These are phyloP conservation scores for Caenorhabditis sulstoni DNA, from an alignment of 2,888 invertebrate genomes.

Conservation along the genomic window DNA sequence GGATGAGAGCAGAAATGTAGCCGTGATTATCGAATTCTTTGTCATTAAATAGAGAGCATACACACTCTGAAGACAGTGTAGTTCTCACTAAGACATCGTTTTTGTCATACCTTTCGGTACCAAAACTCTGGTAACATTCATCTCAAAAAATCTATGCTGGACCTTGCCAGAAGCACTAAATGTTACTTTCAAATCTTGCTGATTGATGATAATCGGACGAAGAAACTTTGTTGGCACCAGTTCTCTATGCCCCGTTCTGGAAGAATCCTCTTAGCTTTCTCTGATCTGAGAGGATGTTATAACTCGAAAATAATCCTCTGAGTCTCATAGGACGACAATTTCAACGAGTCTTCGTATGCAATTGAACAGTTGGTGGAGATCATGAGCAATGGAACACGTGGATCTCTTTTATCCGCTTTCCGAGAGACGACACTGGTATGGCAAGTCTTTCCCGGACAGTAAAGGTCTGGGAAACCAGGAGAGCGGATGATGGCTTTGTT, in stretches of 20 bases:
- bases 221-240: not conserved
- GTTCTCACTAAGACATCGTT: not conserved
- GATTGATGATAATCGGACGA: constrained; percentile 9
- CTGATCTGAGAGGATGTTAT: not conserved
- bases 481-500: not conserved
- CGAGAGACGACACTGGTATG: not conserved
- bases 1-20: not conserved
- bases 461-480: constrained; percentile 29
- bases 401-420: not conserved
- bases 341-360: constrained; percentile 1
- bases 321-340: not conserved
- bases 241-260: constrained; percentile 2
- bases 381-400: constrained; percentile 6
- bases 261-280: not conserved
- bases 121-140: not conserved
- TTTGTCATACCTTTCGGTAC: constrained; percentile 11
- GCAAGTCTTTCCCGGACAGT: constrained; percentile 29
- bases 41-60: constrained; percentile 6
- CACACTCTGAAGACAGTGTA: constrained; percentile 26
- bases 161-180: not conserved
- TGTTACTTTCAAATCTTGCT: constrained; percentile 5
- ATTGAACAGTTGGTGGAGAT: constrained; percentile 13
- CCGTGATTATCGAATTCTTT: constrained; percentile 3
- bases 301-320: constrained; percentile 13
- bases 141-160: constrained; percentile 13